Evolutionary conservation across 1,140 invertebrate genomes (phyloP), one percentile per base, ranked within the genome.

Genomic region (Drosophila insularis): DNA sequence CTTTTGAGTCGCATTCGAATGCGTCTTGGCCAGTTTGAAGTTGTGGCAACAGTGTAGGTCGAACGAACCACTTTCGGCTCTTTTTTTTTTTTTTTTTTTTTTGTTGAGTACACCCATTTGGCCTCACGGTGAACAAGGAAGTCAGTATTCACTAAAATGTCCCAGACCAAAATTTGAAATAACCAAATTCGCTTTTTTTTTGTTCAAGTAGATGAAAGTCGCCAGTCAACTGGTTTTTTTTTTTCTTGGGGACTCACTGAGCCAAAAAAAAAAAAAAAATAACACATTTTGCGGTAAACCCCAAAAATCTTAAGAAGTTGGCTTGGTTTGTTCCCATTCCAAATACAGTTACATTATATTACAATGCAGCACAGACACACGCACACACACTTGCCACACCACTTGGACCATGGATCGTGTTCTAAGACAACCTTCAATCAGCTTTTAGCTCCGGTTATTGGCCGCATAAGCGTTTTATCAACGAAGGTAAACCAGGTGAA

Each of bases 401-500:
- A 46, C 17, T 27, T 27, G 27, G 5, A 27, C 27, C 27, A 46
- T 46, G 17, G 43, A 46, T 63, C 21, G 8, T 61, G 65, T 71
- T 67, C 68, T 78, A 68, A 35, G 46, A 11, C 76, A 63, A 79
- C 75, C 79, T 81, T 81, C 78, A 76, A 43, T 74, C 67, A 43
- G 40, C 60, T 58, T 54, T 73, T 63, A 68, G 68, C 81, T 79
- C 67, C 80, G 75, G 71, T 68, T 85, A 77, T 84, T 84, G 81
- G 69, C 81, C 81, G 71, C 56, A 74, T 68, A 43, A 66, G 54
- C 62, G 17, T 50, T 50, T 50, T 66, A 74, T 54, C 69, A 74
- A 37, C 63, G 81, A 85, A 85, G 81, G 81, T 86, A 70, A 85
- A 74, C 81, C 64, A 68, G 69, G 68, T 84, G 68, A 55, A 81